Evolutionary conservation across 2,113 vertebrate species (phyloP).

Genomic region (Thamnophis sirtalis): DNA sequence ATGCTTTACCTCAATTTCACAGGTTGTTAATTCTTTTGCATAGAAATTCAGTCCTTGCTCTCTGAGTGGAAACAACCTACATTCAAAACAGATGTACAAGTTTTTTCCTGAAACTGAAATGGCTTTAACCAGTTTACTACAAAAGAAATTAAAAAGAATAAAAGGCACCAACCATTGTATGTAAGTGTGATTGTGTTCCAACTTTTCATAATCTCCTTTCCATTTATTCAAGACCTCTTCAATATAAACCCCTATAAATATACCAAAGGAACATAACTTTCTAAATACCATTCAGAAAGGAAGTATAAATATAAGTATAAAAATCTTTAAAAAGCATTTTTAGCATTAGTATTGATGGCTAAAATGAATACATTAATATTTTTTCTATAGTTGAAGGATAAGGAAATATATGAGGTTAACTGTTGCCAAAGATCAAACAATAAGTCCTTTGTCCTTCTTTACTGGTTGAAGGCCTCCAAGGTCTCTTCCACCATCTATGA

Average conservation of each 20-base stretch:
- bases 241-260: slow-evolving; percentile 84
- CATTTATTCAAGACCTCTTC: slow-evolving; percentile 96
- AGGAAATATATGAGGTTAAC: not conserved
- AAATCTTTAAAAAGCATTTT: not conserved
- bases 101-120: slow-evolving; percentile 21
- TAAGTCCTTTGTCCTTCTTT: not conserved
- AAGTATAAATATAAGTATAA: not conserved
- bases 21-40: slow-evolving; percentile 96
- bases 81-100: slow-evolving; percentile 42
- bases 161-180: slow-evolving; percentile 90
- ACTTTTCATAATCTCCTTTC: slow-evolving; percentile 95
- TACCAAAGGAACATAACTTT: slow-evolving; percentile 39
- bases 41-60: slow-evolving; percentile 99
- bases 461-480: not conserved
- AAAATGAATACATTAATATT: not conserved
- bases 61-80: slow-evolving; percentile 94
- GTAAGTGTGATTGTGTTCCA: slow-evolving; percentile 98
- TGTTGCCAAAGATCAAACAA: not conserved
- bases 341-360: not conserved
- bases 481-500: not conserved
- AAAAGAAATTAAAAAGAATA: slow-evolving; percentile 37
- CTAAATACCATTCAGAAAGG: slow-evolving; percentile 31
- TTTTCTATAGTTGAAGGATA: not conserved
- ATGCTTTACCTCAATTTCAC: slow-evolving; percentile 92
- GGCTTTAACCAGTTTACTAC: slow-evolving; percentile 31